Percentiles rank a stretch among this genome's conserved stretches.
phyloP scores from a whole-genome alignment of 2,888 invertebrate species.

The Aelia acuminata region DNA sequence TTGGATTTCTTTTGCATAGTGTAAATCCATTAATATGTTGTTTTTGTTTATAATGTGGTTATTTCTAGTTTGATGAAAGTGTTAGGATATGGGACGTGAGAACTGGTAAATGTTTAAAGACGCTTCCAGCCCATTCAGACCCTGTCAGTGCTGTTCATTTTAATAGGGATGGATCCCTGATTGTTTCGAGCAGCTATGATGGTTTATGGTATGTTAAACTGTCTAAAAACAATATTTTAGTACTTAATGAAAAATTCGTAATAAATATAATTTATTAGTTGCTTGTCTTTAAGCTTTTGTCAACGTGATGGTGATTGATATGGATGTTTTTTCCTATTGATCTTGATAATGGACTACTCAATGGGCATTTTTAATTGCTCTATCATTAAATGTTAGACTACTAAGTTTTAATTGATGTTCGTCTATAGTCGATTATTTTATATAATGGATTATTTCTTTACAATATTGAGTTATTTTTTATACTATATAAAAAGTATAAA shows the following conservation, averaged over 20 bases:
- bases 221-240: neutral
- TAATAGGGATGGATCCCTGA: slow-evolving; percentile 97
- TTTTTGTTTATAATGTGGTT: neutral
- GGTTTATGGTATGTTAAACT: slow-evolving; percentile 86
- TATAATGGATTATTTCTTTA: neutral
- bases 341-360: too few relatives aligned
- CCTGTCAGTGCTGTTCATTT: slow-evolving; percentile 99
- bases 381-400: too few relatives aligned
- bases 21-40: too few relatives aligned
- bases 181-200: slow-evolving; percentile 99
- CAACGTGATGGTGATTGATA: too few relatives aligned
- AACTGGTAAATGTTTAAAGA: slow-evolving; percentile 98
- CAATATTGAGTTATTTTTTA: neutral
- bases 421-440: neutral
- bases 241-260: neutral
- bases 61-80: slow-evolving; percentile 91
- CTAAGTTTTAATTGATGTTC: neutral
- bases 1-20: neutral
- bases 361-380: too few relatives aligned
- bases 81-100: slow-evolving; percentile 99
- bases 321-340: neutral
- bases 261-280: neutral
- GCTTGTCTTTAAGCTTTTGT: neutral
- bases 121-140: slow-evolving; percentile 98
- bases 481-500: too few relatives aligned